phyloP scores from a whole-genome alignment of 2,113 vertebrate genomes.

The Colinus virginianus region DNA sequence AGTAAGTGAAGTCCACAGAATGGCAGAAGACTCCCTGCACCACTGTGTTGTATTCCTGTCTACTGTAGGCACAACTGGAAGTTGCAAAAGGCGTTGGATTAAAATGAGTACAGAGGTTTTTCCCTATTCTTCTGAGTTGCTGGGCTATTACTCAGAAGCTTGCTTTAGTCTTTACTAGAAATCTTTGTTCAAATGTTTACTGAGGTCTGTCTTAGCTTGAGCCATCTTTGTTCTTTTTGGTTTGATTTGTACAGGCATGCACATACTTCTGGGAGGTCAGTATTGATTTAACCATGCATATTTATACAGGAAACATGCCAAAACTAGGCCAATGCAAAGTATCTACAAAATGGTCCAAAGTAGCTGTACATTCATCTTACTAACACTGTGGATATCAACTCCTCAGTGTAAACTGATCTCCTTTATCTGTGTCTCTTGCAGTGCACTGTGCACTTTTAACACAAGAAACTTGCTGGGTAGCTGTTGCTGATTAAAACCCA shows the following conservation, averaged over 20 bases:
- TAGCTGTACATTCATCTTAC: neutral
- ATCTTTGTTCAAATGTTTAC: neutral
- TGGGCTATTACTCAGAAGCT: neutral
- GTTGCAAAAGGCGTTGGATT: neutral
- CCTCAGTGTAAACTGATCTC: neutral
- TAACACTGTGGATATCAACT: neutral
- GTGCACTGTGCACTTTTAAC: neutral
- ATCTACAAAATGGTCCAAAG: neutral
- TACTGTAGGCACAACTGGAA: neutral
- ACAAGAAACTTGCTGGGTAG: neutral
- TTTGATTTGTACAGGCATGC: slow-evolving; percentile 25
- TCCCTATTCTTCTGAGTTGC: neutral
- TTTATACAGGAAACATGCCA: slow-evolving; percentile 21
- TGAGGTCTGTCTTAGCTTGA: neutral
- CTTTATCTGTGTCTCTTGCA: neutral
- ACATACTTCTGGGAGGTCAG: neutral
- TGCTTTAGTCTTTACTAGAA: neutral
- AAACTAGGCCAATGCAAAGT: neutral
- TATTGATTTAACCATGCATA: slow-evolving; percentile 12
- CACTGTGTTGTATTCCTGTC: neutral
- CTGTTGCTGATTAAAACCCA: neutral
- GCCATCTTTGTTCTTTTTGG: neutral
- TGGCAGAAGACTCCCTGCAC: neutral
- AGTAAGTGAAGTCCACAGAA: neutral
- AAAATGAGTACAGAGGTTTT: neutral